Conservation (phyloP, 2,113 vertebrate species). For the Corvus cornix region DNA sequence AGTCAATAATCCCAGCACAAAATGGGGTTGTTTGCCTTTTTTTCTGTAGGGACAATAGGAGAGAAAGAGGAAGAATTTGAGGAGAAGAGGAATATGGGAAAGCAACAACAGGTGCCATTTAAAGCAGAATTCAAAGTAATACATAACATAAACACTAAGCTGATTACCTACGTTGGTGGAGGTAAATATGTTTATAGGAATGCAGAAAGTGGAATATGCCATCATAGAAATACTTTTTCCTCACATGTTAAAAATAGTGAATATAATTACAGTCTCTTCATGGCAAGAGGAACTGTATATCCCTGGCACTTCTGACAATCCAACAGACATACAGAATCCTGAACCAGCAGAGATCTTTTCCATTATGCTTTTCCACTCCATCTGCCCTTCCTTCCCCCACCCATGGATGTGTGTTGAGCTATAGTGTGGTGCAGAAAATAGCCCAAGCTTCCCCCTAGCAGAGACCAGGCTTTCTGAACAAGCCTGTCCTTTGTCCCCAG, state of each 20-base stretch:
- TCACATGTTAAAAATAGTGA: not conserved
- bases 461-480: not conserved
- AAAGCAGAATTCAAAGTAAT: not conserved
- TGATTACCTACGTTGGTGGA: fast-evolving
- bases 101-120: not conserved
- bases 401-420: not conserved
- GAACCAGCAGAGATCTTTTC: not conserved
- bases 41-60: not conserved
- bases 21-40: not conserved
- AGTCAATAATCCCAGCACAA: not conserved
- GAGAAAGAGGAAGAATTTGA: not conserved
- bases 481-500: not conserved
- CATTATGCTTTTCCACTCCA: not conserved
- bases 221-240: not conserved
- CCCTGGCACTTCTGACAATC: not conserved
- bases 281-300: not conserved
- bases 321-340: not conserved
- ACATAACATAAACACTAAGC: not conserved
- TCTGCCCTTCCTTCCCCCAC: not conserved
- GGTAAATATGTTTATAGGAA: not conserved
- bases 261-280: not conserved
- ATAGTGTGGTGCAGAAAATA: not conserved
- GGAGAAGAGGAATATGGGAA: not conserved
- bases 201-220: not conserved
- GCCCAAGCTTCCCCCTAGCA: not conserved